Evolutionary conservation across 2,888 invertebrate species (phyloP).

Genomic region (Stegana nigrithorax): DNA sequence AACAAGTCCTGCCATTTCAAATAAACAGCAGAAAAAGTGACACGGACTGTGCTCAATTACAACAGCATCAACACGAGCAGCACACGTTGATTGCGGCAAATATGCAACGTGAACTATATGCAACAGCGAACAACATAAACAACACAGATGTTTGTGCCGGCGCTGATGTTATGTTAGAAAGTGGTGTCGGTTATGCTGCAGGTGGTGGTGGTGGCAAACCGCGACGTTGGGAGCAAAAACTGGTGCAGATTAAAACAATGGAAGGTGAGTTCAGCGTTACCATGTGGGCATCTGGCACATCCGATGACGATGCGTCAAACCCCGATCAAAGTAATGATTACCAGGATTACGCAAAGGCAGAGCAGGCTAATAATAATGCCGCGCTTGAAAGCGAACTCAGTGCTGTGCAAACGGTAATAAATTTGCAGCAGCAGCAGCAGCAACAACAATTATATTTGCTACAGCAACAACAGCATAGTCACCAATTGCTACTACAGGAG

Average conservation of each 20-base stretch:
- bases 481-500: constrained; percentile 38
- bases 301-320: constrained; percentile 90
- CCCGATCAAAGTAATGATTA: constrained; percentile 89
- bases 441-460: not conserved
- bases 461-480: constrained; percentile 31
- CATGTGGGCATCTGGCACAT: constrained; percentile 95
- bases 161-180: not conserved
- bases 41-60: no score
- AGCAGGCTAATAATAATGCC: constrained; percentile 59
- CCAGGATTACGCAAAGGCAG: constrained; percentile 67
- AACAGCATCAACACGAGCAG: constrained; percentile 1
- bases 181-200: not conserved
- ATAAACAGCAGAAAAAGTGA: constrained; percentile 4
- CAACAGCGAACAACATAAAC: not conserved
- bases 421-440: constrained; percentile 55
- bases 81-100: not conserved
- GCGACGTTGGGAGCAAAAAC: constrained; percentile 96
- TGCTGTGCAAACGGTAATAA: not conserved
- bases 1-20: constrained; percentile 6
- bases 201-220: constrained; percentile 70
- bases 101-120: not conserved
- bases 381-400: constrained; percentile 17
- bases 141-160: not conserved
- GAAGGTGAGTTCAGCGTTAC: constrained; percentile 98
- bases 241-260: constrained; percentile 96